A percentile compares a stretch with the other conserved stretches of the same genome.
Conservation (phyloP, 2,113 vertebrate species). For the Myotis lucifugus region DNA sequence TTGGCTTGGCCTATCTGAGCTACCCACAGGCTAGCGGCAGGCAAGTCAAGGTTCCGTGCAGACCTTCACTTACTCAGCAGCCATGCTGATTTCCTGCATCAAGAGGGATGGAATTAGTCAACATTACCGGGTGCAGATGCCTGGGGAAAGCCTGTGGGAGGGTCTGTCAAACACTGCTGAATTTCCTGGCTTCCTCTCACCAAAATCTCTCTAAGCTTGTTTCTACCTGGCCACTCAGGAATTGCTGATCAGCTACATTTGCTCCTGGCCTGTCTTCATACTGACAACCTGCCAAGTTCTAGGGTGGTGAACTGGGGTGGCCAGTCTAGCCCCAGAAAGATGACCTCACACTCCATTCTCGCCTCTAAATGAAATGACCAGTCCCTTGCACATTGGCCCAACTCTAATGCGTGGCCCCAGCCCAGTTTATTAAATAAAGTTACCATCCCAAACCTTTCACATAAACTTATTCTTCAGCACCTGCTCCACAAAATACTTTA, state of each 20-base stretch:
- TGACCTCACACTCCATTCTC: neutral
- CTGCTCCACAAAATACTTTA: neutral
- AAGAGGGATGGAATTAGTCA: slow-evolving; percentile 71
- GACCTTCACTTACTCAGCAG: slow-evolving; percentile 60
- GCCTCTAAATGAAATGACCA: neutral
- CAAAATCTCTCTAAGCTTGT: neutral
- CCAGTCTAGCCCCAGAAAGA: neutral
- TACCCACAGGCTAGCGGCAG: neutral
- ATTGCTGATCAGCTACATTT: neutral
- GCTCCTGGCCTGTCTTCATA: neutral
- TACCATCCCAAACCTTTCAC: neutral
- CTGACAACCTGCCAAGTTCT: neutral
- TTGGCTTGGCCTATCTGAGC: neutral
- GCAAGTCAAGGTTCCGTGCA: neutral
- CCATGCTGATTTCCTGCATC: slow-evolving; percentile 52
- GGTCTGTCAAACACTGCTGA: neutral
- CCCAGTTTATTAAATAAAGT: neutral
- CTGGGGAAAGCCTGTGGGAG: slow-evolving; percentile 67
- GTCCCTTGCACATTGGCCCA: neutral
- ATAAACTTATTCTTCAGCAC: neutral
- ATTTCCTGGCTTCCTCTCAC: slow-evolving; percentile 55
- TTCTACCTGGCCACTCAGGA: neutral
- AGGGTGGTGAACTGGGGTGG: neutral
- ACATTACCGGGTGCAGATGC: neutral
- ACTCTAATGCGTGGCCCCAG: neutral